A percentile compares a stretch with the other conserved stretches of the same genome.
These are phyloP conservation scores for Hepsetus odoe DNA, from an alignment of 2,113 vertebrate genomes.

Conservation along the genomic window DNA sequence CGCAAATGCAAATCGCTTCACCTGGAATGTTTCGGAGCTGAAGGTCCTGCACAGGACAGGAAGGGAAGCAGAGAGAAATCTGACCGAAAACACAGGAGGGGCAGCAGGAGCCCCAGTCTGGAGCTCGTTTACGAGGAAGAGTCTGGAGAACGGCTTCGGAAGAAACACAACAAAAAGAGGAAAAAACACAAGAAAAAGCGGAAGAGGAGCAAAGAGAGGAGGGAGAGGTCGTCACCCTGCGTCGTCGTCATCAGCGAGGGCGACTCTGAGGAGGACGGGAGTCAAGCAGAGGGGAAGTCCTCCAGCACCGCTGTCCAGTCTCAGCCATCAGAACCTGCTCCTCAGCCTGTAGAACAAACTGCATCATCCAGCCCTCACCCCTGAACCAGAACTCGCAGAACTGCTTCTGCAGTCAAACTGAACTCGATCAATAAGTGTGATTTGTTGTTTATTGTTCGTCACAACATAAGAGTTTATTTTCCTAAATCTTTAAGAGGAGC, in stretches of 20 bases:
- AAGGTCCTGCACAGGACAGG: constrained; percentile 58
- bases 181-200: constrained; percentile 90
- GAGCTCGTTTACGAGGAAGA: constrained; percentile 82
- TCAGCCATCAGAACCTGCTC: neutral
- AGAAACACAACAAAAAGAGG: constrained; percentile 86
- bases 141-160: constrained; percentile 68
- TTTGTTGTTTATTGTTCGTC: no score
- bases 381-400: no score
- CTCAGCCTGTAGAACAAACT: neutral
- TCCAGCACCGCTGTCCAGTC: neutral
- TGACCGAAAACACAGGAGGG: constrained; percentile 78
- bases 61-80: constrained; percentile 71
- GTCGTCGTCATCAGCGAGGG: constrained; percentile 89
- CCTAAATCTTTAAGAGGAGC: no score
- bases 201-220: constrained; percentile 63
- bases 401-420: no score
- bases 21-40: constrained; percentile 65
- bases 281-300: neutral
- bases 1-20: constrained; percentile 92
- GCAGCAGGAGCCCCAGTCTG: constrained; percentile 79
- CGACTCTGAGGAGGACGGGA: constrained; percentile 57
- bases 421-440: no score
- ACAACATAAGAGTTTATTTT: no score
- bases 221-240: constrained; percentile 66
- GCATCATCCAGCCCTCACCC: no score